Percentiles rank a stretch among this genome's conserved stretches.
These are phyloP conservation scores for Crocallis elinguaria DNA, from an alignment of 2,888 invertebrate species.

Conservation along the genomic window DNA sequence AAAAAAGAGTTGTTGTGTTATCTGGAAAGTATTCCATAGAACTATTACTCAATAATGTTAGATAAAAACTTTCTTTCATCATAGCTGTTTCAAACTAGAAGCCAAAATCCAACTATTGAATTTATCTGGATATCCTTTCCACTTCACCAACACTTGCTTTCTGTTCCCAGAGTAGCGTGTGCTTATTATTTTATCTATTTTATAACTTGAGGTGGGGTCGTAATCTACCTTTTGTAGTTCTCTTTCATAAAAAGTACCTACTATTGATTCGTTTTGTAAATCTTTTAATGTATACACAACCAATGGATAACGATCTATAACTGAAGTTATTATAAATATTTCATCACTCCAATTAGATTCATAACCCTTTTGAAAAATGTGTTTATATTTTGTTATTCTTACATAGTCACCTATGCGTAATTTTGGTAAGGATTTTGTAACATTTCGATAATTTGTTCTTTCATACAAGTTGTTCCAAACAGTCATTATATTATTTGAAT, in stretches of 20 bases:
- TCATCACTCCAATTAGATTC: constrained; percentile 47
- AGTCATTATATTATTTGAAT: constrained; percentile 33
- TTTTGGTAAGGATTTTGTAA: constrained; percentile 4
- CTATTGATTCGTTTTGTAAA: constrained; percentile 33
- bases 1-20: constrained; percentile 34
- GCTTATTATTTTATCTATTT: constrained; percentile 38
- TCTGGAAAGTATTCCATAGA: constrained; percentile 38
- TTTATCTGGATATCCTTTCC: constrained; percentile 45
- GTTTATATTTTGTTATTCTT: constrained; percentile 43
- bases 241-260: constrained; percentile 41
- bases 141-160: constrained; percentile 43
- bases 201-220: constrained; percentile 26
- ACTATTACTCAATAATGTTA: constrained; percentile 18
- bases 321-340: constrained; percentile 35
- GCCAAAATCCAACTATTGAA: constrained; percentile 41
- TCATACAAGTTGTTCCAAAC: constrained; percentile 28
- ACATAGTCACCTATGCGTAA: constrained; percentile 23
- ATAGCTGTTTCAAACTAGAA: constrained; percentile 31
- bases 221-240: constrained; percentile 41
- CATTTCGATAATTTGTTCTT: neutral
- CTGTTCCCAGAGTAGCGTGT: constrained; percentile 31
- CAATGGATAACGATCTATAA: constrained; percentile 29
- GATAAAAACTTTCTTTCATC: constrained; percentile 39
- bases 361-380: constrained; percentile 44
- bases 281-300: constrained; percentile 38